Evolutionary conservation across 2,797 vertebrate genomes (phyloP), one percentile per base, ranked within the genome.

Genomic region (Mus spretus): DNA sequence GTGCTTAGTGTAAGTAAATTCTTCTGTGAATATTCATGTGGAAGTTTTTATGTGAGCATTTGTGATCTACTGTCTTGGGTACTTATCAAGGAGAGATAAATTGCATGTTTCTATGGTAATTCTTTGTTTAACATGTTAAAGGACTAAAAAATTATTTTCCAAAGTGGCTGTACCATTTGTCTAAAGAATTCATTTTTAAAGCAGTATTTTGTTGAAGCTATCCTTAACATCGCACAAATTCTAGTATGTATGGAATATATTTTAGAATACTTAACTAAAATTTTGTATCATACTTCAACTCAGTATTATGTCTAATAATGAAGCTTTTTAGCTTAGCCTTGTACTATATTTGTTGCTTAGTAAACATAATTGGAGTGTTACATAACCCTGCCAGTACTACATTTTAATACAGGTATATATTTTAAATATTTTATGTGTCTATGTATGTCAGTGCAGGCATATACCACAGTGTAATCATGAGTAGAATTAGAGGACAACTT

Each of bases 1-100:
- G 89, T 88, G 22, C 57, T 2, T 85, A 72, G 12, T 61, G n/a
- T 86, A 28, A 96, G 22, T 85, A 97, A 97, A 96, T 40, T 5
- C 9, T 50, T 13, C 75, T 80, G 47, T 94, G 34, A 96, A 84
- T 9, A 92, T 79, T 85, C 3, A 82, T 59, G 14, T 63, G 50
- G 10, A 55, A 40, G 20, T 61, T 47, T 87, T 91, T 86, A 34
- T 87, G 28, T 95, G 4, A 93, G 82, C 9, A 28, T 74, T 34
- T 77, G 11, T 59, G 67, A 90, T 75, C 37, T 87, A 0, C 74
- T 86, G 6, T 63, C 14, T 90, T 57, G 3, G 1, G 6, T 93
- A 15, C 87, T 90, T 63, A 88, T 17, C 7, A 72, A 84, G 34
- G 8, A 57, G 3, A 91, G 1, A 89, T 1, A 4, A 78, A 81